These are phyloP conservation scores for Autographa gamma DNA, from an alignment of 2,888 invertebrate species.

Conservation along the genomic window DNA sequence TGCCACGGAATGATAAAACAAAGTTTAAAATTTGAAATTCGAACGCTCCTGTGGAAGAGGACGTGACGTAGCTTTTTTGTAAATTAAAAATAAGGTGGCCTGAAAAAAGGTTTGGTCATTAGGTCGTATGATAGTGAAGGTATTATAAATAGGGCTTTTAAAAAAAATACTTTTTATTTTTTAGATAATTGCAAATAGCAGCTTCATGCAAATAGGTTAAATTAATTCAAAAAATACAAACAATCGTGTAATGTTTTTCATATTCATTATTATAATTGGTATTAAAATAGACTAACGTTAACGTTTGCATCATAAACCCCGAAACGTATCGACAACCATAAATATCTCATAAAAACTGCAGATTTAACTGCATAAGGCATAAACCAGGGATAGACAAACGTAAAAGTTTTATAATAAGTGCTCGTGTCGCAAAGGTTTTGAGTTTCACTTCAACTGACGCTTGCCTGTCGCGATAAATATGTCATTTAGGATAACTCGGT, in stretches of 20 bases:
- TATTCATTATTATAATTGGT: neutral
- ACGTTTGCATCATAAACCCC: neutral
- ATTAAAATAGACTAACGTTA: neutral
- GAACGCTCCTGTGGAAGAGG: slow-evolving; percentile 30
- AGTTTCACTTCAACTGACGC: slow-evolving; percentile 63
- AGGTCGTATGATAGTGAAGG: neutral
- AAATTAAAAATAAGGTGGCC: slow-evolving; percentile 22
- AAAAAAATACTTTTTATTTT: too few relatives aligned
- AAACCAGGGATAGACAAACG: slow-evolving; percentile 18
- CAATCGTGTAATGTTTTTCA: too few relatives aligned
- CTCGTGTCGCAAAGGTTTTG: slow-evolving; percentile 18
- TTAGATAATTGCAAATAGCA: too few relatives aligned
- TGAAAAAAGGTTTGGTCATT: slow-evolving; percentile 37
- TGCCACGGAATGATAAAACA: slow-evolving; percentile 47
- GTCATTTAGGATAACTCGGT: slow-evolving; percentile 62
- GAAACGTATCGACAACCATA: slow-evolving; percentile 18
- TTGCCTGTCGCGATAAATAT: slow-evolving; percentile 65
- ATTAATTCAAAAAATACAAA: too few relatives aligned
- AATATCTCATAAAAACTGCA: slow-evolving; percentile 33
- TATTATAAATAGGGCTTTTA: too few relatives aligned
- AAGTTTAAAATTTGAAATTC: slow-evolving; percentile 54
- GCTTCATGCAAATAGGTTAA: too few relatives aligned
- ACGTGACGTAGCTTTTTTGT: slow-evolving; percentile 23
- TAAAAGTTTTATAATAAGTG: slow-evolving; percentile 21
- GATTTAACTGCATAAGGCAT: slow-evolving; percentile 15